Evolutionary conservation across 2,888 invertebrate species (phyloP).

Genomic region (Micoletzkya japonica): DNA sequence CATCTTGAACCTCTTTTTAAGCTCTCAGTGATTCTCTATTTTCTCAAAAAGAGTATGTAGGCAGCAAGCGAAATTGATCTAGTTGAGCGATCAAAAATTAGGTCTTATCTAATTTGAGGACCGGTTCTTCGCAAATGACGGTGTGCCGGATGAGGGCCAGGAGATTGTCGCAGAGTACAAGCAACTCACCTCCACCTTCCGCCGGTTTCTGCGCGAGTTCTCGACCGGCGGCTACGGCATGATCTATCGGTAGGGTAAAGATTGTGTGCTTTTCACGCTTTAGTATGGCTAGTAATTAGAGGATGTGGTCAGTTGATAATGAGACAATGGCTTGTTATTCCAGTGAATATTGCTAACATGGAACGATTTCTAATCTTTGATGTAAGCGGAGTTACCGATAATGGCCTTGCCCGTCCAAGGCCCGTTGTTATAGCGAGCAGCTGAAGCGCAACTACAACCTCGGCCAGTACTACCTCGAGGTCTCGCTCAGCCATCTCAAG

Average conservation of each 20-base stretch:
- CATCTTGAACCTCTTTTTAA: no score
- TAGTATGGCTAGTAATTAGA: no score
- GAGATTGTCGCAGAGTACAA: conserved; percentile 59
- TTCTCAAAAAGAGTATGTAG: neutral
- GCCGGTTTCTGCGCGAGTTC: conserved; percentile 91
- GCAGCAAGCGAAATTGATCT: neutral
- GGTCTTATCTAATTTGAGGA: conserved; percentile 33
- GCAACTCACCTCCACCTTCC: conserved; percentile 82
- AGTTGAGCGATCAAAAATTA: neutral
- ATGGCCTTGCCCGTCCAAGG: no score
- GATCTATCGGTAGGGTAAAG: conserved; percentile 80
- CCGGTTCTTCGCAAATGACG: conserved; percentile 57
- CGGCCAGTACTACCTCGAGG: conserved; percentile 83
- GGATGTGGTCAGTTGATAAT: no score
- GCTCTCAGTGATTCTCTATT: neutral
- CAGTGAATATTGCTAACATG: no score
- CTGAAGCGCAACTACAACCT: conserved; percentile 90
- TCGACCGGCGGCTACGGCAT: conserved; percentile 93
- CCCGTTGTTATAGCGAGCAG: conserved; percentile 77
- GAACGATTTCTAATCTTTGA: no score
- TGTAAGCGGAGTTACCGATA: no score
- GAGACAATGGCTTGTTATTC: no score
- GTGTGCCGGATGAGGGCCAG: conserved; percentile 55
- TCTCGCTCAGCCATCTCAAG: conserved; percentile 88
- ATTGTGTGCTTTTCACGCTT: neutral